Evolutionary conservation across 2,888 invertebrate genomes (phyloP).

Genomic region (Latrodectus elegans): DNA sequence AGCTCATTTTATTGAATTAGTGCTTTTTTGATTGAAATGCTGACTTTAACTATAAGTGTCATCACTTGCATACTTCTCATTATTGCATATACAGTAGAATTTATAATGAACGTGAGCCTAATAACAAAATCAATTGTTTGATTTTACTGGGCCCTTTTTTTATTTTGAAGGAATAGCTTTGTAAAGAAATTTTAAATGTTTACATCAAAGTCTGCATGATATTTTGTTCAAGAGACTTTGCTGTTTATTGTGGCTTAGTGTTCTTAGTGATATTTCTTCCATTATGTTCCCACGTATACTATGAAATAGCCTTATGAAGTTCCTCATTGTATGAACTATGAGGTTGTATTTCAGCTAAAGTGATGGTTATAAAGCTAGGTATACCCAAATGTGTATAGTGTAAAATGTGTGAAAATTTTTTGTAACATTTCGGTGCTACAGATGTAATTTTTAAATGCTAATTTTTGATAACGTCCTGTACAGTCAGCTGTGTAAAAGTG

Average conservation of each 20-base stretch:
- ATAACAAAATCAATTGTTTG: too few relatives aligned
- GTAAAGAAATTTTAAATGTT: too few relatives aligned
- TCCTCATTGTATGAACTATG: slow-evolving; percentile 42
- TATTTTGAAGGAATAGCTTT: too few relatives aligned
- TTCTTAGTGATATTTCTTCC: not conserved
- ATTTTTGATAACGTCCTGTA: slow-evolving; percentile 70
- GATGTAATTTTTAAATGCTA: slow-evolving; percentile 69
- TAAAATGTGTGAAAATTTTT: slow-evolving; percentile 67
- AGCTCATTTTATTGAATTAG: not conserved
- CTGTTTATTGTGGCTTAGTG: too few relatives aligned
- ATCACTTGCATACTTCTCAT: too few relatives aligned
- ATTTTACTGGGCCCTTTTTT: too few relatives aligned
- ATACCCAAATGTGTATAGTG: slow-evolving; percentile 69
- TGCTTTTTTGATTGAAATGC: not conserved
- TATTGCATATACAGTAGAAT: too few relatives aligned
- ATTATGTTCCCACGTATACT: not conserved
- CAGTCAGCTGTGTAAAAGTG: slow-evolving; percentile 69
- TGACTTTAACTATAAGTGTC: too few relatives aligned
- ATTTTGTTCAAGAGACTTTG: too few relatives aligned
- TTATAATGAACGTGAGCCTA: too few relatives aligned
- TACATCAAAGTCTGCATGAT: too few relatives aligned
- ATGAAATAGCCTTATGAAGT: slow-evolving; percentile 57
- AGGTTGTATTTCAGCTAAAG: slow-evolving; percentile 28
- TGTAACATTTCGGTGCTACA: slow-evolving; percentile 70
- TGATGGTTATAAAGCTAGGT: slow-evolving; percentile 63